Base-by-base conservation (phyloP, 2,797 vertebrate species). In the Echeneis naucrates region DNA sequence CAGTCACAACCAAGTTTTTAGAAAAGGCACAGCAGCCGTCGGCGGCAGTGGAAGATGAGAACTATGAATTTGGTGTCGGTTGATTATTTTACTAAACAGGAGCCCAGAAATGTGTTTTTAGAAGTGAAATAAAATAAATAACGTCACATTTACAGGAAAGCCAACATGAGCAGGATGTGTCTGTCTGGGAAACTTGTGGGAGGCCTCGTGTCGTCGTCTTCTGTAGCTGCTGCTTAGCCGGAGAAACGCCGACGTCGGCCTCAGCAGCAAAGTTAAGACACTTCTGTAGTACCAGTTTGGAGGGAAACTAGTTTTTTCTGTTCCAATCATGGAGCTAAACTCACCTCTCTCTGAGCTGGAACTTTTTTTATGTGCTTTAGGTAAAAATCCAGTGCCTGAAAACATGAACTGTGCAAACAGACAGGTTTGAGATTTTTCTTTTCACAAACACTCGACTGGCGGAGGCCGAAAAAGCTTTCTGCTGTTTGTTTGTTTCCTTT, bases 401-500 rank as follows among this genome's bases (percentile, higher is more conserved):
- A 72, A 67, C 75, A 54, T 66, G 75, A 86, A 72, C 63, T 55
- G 35, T 32, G 51, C 50, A 17, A 53, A 42, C 4, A 4, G 50
- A 65, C 5, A n/a, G n/a, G 2, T 19, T n/a, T 2, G 38, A 27
- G 10, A 27, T 8, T 33, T 42, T 11, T 7, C 0, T 60, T 75
- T 66, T 59, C 59, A 33, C 17, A 24, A 45, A 63, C 5, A 12
- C 54, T 56, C 17, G n/a, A 37, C 59, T 61, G 77, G 52, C 4
- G 21, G 51, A 21, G 13, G 52, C 63, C 26, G 26, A 4, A 14
- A 14, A 4, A 16, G 48, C 76, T 69, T 40, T 14, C 50, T 13
- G 21, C 55, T 66, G 14, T n/a, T n/a, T n/a, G 57, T 72, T 66
- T 80, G 80, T 89, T 91, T 87, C 86, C 81, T 82, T 84, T 83